Evolutionary conservation across 2,113 vertebrate genomes (phyloP).

Genomic region (Actenoides hombroni): DNA sequence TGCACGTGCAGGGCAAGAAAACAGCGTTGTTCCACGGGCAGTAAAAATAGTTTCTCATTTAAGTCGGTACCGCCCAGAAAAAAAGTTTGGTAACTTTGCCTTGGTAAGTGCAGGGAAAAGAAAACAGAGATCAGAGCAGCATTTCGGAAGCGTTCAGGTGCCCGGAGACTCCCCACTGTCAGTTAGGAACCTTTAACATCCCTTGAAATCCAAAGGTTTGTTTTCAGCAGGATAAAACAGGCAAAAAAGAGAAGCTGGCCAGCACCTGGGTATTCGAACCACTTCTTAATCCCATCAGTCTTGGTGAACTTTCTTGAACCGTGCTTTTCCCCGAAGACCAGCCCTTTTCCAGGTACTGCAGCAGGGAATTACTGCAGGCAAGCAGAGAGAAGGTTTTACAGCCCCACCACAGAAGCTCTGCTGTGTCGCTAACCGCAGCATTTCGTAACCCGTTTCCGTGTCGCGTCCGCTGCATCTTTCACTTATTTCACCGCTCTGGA

Average conservation of each 20-base stretch:
- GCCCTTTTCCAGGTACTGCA: not conserved
- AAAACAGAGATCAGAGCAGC: not conserved
- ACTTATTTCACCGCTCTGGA: not conserved
- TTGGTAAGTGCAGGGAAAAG: not conserved
- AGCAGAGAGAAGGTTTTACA: not conserved
- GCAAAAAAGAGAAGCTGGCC: not conserved
- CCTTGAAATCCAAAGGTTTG: not conserved
- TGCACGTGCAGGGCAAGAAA: not conserved
- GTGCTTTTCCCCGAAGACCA: rapidly evolving
- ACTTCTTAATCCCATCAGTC: not conserved
- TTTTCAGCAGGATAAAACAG: not conserved
- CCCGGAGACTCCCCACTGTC: not conserved
- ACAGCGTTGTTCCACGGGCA: not conserved
- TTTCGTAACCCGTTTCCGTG: not conserved
- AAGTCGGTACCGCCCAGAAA: not conserved
- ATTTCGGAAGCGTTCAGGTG: not conserved
- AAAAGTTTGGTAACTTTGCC: not conserved
- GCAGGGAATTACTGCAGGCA: not conserved
- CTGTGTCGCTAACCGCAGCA: not conserved
- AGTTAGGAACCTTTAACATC: not conserved
- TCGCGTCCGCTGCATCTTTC: rapidly evolving
- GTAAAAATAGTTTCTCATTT: not conserved
- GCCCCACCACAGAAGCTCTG: not conserved
- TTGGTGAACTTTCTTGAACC: not conserved
- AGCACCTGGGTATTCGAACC: not conserved